A percentile compares a stretch with the other conserved stretches of the same genome.
Evolutionary conservation across 2,113 vertebrate species (phyloP).

Genomic region (Mystacornis crossleyi): DNA sequence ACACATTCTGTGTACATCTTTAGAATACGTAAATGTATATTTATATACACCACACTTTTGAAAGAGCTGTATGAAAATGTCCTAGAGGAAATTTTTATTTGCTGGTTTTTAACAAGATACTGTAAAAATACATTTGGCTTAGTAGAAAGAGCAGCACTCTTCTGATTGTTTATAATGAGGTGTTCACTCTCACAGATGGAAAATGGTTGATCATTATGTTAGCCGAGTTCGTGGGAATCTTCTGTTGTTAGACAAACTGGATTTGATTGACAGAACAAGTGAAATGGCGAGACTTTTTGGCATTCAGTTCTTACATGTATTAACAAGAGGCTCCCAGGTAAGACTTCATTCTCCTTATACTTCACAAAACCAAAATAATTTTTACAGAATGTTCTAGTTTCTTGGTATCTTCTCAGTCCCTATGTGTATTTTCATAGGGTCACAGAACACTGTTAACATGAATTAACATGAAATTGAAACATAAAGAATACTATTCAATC

Average conservation of each 20-base stretch:
- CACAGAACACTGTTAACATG: neutral
- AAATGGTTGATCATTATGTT: constrained; percentile 93
- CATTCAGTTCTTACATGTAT: constrained; percentile 96
- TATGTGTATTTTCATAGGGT: neutral
- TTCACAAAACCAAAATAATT: neutral
- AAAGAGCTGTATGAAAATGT: neutral
- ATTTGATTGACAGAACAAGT: constrained; percentile 94
- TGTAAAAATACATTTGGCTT: neutral
- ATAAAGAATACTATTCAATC: neutral
- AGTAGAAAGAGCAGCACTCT: neutral
- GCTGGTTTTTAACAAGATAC: neutral
- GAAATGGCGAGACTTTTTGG: constrained; percentile 96
- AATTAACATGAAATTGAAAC: neutral
- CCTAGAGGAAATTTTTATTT: neutral
- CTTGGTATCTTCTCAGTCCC: neutral
- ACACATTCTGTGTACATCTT: neutral
- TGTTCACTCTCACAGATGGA: constrained; percentile 85
- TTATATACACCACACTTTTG: neutral
- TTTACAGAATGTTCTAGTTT: neutral
- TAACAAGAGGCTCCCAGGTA: constrained; percentile 93
- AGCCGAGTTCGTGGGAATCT: constrained; percentile 87
- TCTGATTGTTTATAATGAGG: neutral
- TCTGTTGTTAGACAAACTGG: constrained; percentile 89
- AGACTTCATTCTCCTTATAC: neutral
- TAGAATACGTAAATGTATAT: neutral